Evolutionary conservation across 2,888 invertebrate genomes (phyloP).

Genomic region (Orchesella flavescens): DNA sequence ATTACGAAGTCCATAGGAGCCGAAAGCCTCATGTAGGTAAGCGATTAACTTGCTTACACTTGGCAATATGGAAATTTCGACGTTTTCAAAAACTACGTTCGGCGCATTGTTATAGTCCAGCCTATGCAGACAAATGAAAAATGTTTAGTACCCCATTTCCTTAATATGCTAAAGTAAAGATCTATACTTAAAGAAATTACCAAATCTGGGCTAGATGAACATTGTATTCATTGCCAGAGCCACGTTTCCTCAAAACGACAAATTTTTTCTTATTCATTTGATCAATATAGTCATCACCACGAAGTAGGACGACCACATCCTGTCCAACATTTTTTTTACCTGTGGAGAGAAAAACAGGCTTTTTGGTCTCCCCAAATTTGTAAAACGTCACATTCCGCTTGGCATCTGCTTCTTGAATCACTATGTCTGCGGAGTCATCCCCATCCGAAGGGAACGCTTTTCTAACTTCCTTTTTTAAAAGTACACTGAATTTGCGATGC

Average conservation of each 20-base stretch:
- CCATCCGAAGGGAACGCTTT: slow-evolving; percentile 29
- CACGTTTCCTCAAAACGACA: slow-evolving; percentile 31
- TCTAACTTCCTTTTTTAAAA: slow-evolving; percentile 2
- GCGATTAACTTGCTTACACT: background rate
- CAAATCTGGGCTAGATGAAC: slow-evolving; percentile 16
- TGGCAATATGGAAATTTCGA: background rate
- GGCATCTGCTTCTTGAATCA: slow-evolving; percentile 10
- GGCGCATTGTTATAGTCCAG: background rate
- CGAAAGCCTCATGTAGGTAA: background rate
- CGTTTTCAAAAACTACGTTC: slow-evolving; percentile 8
- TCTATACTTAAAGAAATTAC: background rate
- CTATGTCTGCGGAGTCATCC: slow-evolving; percentile 26
- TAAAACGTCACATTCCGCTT: slow-evolving; percentile 11
- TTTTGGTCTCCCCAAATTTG: background rate
- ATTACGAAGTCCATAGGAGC: background rate
- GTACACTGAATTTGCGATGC: background rate
- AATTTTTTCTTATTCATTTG: slow-evolving; percentile 43
- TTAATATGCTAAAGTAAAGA: no score
- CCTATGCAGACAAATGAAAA: no score
- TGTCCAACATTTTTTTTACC: slow-evolving; percentile 21
- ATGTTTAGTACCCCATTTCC: no score
- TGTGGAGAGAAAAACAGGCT: background rate
- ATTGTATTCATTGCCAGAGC: slow-evolving; percentile 30
- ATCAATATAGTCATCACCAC: slow-evolving; percentile 43
- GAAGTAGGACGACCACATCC: slow-evolving; percentile 17